Evolutionary conservation across 2,113 vertebrate species (phyloP).

Genomic region (Malurus elegans): DNA sequence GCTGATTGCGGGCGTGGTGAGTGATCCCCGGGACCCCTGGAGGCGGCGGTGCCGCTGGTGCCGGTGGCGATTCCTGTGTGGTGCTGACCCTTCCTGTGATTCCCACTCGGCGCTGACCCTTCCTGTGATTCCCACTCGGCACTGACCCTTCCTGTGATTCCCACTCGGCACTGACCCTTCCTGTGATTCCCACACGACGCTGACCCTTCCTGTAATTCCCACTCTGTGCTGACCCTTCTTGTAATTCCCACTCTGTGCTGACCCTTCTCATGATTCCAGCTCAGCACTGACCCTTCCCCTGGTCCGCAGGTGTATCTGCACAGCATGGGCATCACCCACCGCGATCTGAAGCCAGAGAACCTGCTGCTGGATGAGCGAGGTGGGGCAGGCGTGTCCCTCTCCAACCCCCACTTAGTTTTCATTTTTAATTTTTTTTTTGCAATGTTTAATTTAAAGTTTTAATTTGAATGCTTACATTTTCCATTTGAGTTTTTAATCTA

Average conservation of each 20-base stretch:
- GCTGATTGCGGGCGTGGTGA: conserved; percentile 91
- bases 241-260: too few species aligned
- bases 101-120: too few species aligned
- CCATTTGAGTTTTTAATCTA: background rate
- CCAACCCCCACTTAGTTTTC: accelerated
- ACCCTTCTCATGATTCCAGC: accelerated
- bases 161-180: too few species aligned
- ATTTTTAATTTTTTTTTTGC: too few species aligned
- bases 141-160: too few species aligned
- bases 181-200: too few species aligned
- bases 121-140: accelerated
- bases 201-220: too few species aligned
- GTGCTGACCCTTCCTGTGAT: background rate
- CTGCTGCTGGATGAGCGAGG: conserved; percentile 93
- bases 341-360: conserved; percentile 97
- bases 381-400: background rate
- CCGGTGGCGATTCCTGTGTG: accelerated
- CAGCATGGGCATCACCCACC: conserved; percentile 89
- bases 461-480: background rate
- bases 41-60: accelerated
- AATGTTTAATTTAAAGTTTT: background rate
- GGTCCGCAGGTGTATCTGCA: conserved; percentile 87
- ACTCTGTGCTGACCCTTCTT: too few species aligned
- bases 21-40: background rate
- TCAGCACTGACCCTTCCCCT: accelerated